Conservation (phyloP, 1,140 invertebrate genomes). For the Polypedilum pembai region DNA sequence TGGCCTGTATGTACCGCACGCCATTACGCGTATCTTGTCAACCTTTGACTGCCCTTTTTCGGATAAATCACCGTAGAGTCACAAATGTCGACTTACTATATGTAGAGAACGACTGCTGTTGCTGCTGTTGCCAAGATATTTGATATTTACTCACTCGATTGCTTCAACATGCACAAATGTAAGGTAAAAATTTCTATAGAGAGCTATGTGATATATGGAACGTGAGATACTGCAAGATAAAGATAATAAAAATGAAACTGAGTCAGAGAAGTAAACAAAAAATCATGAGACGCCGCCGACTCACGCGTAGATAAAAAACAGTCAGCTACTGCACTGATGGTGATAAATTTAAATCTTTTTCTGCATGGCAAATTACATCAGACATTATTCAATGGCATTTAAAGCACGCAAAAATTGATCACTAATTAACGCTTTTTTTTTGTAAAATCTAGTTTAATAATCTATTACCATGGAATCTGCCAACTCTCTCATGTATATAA, state of each 20-base stretch:
- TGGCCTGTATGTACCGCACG: neutral
- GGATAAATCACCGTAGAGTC: neutral
- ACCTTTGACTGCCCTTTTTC: conserved; percentile 24
- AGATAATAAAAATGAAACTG: conserved; percentile 15
- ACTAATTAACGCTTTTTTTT: neutral
- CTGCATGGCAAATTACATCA: neutral
- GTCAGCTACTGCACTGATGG: neutral
- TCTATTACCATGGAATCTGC: neutral
- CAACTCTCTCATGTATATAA: neutral
- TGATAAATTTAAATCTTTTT: neutral
- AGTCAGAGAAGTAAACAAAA: neutral
- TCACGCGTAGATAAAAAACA: neutral
- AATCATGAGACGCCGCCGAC: neutral
- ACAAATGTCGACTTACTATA: neutral
- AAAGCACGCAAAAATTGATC: conserved; percentile 7
- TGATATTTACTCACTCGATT: too few relatives aligned
- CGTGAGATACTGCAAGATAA: conserved; percentile 23
- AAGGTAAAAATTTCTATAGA: neutral
- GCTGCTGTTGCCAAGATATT: neutral
- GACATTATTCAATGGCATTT: neutral
- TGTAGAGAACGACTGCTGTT: neutral
- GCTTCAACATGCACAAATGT: neutral
- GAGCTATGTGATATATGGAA: conserved; percentile 27
- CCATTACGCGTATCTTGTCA: conserved; percentile 23
- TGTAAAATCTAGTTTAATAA: neutral